These are phyloP conservation scores for Tolypeutes matacus DNA, from an alignment of 2,797 vertebrate species.

Conservation along the genomic window DNA sequence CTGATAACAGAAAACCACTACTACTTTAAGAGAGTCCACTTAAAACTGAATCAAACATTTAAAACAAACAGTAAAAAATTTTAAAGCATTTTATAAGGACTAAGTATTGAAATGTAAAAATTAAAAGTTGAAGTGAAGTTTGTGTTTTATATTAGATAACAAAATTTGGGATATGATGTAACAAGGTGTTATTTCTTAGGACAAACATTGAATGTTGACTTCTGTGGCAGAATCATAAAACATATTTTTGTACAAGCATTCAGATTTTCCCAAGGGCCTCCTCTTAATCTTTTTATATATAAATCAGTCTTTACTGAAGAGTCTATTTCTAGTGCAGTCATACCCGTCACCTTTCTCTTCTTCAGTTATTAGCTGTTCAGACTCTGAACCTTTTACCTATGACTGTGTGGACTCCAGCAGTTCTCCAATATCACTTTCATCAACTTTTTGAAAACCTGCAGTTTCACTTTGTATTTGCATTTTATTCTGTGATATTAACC, in stretches of 20 bases:
- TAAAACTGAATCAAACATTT: constrained; percentile 26
- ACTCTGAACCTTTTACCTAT: neutral
- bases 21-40: neutral
- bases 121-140: neutral
- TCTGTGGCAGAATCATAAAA: neutral
- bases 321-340: neutral
- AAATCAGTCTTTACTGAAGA: constrained; percentile 8
- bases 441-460: neutral
- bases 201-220: neutral
- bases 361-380: neutral
- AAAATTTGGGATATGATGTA: neutral
- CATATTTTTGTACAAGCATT: neutral
- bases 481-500: neutral
- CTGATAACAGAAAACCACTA: neutral
- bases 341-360: neutral
- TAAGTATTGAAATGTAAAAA: constrained; percentile 9
- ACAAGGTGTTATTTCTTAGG: neutral
- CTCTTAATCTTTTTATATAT: neutral
- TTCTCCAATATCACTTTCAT: neutral
- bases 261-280: neutral
- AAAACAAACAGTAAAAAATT: neutral
- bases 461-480: neutral
- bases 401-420: neutral
- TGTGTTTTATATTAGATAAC: neutral
- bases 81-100: neutral